Evolutionary conservation across 2,888 invertebrate genomes (phyloP), one percentile per base, ranked within the genome.

Genomic region (Tinea pellionella): DNA sequence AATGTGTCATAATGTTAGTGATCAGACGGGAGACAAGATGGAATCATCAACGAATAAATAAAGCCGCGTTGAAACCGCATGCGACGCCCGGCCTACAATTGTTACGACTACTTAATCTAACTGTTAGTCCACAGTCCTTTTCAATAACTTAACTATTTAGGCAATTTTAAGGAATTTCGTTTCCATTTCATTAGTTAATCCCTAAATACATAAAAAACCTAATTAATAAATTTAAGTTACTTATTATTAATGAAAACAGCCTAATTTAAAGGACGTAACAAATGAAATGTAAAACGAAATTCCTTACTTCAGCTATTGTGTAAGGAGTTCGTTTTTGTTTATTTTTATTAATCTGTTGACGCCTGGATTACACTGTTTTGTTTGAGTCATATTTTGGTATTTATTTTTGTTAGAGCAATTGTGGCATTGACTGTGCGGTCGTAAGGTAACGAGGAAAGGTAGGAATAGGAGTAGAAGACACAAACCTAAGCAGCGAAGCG

Each of bases 401-500:
- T 47, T 47, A 47, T 12, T 55, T 16, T 19, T 32, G 51, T 51
- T 24, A 37, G 43, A 41, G 16, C 6, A 41, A 24, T 2, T 18
- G 19, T 32, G 61, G 42, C 57, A 24, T 56, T 24, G 51, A 9
- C 12, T 15, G 15, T 32, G 15, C 32, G 24, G 24, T 2, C 24
- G 60, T 15, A 29, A 47, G 15, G 18, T 37, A 37, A 12, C 9
- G n/a, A 37, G 37, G 37, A 37, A 13, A 16, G 18, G 18, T 47
- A 47, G 47, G 65, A 82, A 69, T 66, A 84, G 67, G 68, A 82
- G 68, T 70, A 88, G 69, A 68, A 87, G 71, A 64, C 82, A 88
- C 88, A 88, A 88, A 88, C 88, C 88, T 88, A 88, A 69, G 73
- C 88, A 88, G 65, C 71, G 75, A 67, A 78, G 80, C 2, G 80